Evolutionary conservation across 2,113 vertebrate genomes (phyloP), one percentile per base, ranked within the genome.

Genomic region (Abramis brama): DNA sequence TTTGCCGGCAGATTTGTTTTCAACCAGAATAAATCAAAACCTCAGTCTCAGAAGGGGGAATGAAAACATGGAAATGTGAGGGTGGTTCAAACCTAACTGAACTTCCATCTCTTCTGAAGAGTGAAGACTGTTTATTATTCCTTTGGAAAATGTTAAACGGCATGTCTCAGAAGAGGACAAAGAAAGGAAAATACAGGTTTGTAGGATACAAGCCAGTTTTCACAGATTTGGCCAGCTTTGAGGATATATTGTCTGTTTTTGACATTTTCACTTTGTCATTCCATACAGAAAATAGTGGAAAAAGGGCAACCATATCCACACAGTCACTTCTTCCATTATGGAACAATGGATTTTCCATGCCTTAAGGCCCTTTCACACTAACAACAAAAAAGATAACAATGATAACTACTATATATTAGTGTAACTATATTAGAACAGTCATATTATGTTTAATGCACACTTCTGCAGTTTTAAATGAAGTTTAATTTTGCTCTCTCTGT

Each of bases 181-280:
- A 74, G 77, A n/a, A 79, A 85, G 80, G 83, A 86, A 91, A 89
- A 87, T 74, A 79, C 33, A 33, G 33, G 33, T 33, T 33, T 23
- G 30, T 11, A 45, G 30, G 36, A 86, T 62, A 75, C 78, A 86
- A 68, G 60, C 79, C 52, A 62, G 55, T 81, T 80, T 87, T 81
- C 64, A 45, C 78, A 76, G 73, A 21, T 62, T 71, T 43, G 74
- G 74, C 66, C 39, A 62, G 84, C 23, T 47, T 84, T 59, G 59
- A 77, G 70, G 47, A 84, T 45, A 86, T 12, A 81, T 73, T 36
- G 79, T 76, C 88, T 90, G 90, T 62, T 91, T 66, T 84, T 86
- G 70, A 88, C 43, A 91, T 87, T 70, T 83, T 17, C 11, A 57
- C 62, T 59, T 80, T 50, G 71, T 80, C 15, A 39, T 84, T 82